Evolutionary conservation across 2,888 invertebrate genomes (phyloP).

Genomic region (Helicoverpa assulta): DNA sequence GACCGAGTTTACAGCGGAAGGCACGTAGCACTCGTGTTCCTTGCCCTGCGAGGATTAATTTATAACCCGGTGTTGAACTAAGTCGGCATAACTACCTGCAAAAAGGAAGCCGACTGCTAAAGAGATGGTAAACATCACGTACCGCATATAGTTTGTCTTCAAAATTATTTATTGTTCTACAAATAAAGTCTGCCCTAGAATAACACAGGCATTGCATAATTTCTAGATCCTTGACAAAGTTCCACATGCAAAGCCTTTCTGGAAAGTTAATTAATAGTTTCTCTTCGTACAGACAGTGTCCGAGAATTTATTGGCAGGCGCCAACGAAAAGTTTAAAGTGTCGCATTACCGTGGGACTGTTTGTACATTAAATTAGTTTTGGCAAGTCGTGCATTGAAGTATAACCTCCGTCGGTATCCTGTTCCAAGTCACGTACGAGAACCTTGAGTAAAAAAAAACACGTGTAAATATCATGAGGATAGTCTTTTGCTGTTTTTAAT

Average conservation of each 20-base stretch:
- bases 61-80: constrained; percentile 54
- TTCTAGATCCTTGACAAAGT: not conserved
- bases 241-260: not conserved
- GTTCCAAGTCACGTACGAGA: constrained; percentile 66
- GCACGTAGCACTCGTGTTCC: constrained; percentile 81
- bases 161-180: not conserved
- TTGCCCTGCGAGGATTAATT: constrained; percentile 59
- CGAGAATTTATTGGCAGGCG: constrained; percentile 54
- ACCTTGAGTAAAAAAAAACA: constrained; percentile 45
- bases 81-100: constrained; percentile 36
- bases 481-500: constrained; percentile 33
- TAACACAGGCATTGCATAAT: not conserved
- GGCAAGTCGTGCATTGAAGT: constrained; percentile 70
- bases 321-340: constrained; percentile 65
- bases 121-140: constrained; percentile 33
- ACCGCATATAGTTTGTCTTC: constrained; percentile 2
- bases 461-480: constrained; percentile 7
- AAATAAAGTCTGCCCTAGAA: not conserved
- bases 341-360: constrained; percentile 74
- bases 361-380: constrained; percentile 72
- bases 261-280: constrained; percentile 3
- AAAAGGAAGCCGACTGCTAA: constrained; percentile 29
- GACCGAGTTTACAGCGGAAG: constrained; percentile 76
- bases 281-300: not conserved
- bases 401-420: constrained; percentile 72